Conservation (phyloP, 2,797 vertebrate species). For the Gallirallus australis region DNA sequence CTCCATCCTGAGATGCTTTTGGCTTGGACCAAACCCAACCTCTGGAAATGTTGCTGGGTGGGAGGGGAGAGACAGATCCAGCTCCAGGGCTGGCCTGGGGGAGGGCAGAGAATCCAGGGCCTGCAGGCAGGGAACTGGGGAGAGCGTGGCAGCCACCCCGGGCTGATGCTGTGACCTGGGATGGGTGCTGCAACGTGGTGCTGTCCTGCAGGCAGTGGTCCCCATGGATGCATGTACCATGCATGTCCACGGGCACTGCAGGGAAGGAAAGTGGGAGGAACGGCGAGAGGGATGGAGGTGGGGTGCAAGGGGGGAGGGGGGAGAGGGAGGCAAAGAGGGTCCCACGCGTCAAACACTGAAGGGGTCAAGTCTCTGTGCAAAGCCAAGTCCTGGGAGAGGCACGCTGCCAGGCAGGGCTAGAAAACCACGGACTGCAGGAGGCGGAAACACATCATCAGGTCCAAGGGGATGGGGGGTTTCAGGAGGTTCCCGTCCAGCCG, state of each 20-base stretch:
- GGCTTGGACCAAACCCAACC: neutral
- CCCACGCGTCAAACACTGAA: neutral
- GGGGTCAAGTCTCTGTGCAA: constrained; percentile 30
- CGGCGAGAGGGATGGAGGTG: neutral
- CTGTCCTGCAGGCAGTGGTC: neutral
- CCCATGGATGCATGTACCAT: neutral
- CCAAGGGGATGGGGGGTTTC: constrained; percentile 90
- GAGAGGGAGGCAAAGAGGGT: neutral
- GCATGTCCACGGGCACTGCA: neutral
- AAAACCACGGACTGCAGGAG: constrained; percentile 92
- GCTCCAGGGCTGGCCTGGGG: neutral
- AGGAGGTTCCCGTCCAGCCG: constrained; percentile 94
- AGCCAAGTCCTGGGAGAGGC: neutral
- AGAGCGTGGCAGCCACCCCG: neutral
- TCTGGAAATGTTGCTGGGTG: neutral
- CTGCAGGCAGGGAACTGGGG: neutral
- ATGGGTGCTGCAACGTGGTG: neutral
- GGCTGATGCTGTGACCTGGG: neutral
- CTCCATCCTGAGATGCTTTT: neutral
- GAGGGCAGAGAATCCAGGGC: neutral
- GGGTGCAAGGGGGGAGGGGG: neutral
- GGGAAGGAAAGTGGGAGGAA: neutral
- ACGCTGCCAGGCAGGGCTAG: constrained; percentile 70
- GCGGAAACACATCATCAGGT: constrained; percentile 97
- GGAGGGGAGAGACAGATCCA: neutral